phyloP scores from a whole-genome alignment of 2,888 invertebrate species.

The Apamea monoglypha region DNA sequence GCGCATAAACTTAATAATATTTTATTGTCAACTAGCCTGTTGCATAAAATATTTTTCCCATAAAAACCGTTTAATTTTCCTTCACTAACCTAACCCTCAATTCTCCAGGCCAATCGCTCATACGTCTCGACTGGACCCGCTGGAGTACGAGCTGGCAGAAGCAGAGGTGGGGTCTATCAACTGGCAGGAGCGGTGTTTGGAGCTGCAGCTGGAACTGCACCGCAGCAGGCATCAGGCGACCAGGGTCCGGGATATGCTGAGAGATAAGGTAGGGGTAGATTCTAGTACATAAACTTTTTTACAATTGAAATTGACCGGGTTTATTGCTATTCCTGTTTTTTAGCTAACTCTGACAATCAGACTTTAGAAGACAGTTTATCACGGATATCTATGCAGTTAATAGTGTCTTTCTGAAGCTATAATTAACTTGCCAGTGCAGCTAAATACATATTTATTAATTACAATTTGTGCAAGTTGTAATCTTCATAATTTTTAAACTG shows the following conservation, averaged over 20 bases:
- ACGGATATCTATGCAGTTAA: too few relatives aligned
- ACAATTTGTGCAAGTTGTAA: neutral
- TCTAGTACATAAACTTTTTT: neutral
- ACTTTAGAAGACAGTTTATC: neutral
- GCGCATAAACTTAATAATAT: neutral
- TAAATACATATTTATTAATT: neutral
- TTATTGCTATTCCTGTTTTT: neutral
- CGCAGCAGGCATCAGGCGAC: constrained; percentile 96
- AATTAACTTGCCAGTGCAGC: neutral
- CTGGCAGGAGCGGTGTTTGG: constrained; percentile 97
- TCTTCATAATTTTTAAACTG: neutral
- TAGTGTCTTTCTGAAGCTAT: neutral
- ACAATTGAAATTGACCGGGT: neutral
- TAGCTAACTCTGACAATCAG: neutral
- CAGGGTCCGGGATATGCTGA: constrained; percentile 95
- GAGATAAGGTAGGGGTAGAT: constrained; percentile 94
- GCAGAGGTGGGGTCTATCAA: constrained; percentile 91
- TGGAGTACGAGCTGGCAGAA: constrained; percentile 84
- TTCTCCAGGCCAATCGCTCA: constrained; percentile 82
- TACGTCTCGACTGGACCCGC: constrained; percentile 83
- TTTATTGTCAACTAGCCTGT: neutral
- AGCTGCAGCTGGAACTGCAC: constrained; percentile 96
- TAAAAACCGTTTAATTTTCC: neutral
- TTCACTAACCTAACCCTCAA: neutral
- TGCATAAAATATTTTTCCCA: neutral